Evolutionary conservation across 2,888 invertebrate genomes (phyloP).

Genomic region (Dexiosoma caninum): DNA sequence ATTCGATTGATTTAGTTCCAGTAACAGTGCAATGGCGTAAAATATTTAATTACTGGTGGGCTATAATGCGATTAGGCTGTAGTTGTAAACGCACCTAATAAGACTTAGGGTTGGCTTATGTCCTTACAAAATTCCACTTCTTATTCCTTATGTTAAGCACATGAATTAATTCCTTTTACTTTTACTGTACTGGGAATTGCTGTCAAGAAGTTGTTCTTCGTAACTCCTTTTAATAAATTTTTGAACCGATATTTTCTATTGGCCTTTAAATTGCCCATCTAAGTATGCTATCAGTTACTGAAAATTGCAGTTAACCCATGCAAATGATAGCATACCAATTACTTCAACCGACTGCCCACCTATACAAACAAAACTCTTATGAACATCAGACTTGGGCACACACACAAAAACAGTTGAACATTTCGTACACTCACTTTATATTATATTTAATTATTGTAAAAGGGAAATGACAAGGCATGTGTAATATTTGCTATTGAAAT

Average conservation of each 20-base stretch:
- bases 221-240: too few relatives aligned
- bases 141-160: too few relatives aligned
- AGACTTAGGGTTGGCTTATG: too few relatives aligned
- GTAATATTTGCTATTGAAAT: conserved; percentile 43
- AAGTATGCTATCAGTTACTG: conserved; percentile 40
- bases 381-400: background rate
- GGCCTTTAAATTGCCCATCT: background rate
- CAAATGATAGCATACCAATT: background rate
- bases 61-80: too few relatives aligned
- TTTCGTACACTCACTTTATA: conserved; percentile 18
- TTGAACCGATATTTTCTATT: background rate
- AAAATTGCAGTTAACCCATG: background rate
- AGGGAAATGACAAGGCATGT: conserved; percentile 47
- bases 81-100: too few relatives aligned
- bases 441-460: conserved; percentile 41
- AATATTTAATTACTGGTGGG: too few relatives aligned
- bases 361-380: background rate
- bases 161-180: too few relatives aligned
- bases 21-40: too few relatives aligned
- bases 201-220: too few relatives aligned
- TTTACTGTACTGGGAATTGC: too few relatives aligned
- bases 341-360: background rate
- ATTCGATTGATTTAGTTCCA: too few relatives aligned
- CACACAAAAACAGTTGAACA: background rate
- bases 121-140: too few relatives aligned